A percentile compares a stretch with the other conserved stretches of the same genome.
Evolutionary conservation across 92 coral and sea anemone species (phyloP).

Genomic region (Epizoanthus stellaris): DNA sequence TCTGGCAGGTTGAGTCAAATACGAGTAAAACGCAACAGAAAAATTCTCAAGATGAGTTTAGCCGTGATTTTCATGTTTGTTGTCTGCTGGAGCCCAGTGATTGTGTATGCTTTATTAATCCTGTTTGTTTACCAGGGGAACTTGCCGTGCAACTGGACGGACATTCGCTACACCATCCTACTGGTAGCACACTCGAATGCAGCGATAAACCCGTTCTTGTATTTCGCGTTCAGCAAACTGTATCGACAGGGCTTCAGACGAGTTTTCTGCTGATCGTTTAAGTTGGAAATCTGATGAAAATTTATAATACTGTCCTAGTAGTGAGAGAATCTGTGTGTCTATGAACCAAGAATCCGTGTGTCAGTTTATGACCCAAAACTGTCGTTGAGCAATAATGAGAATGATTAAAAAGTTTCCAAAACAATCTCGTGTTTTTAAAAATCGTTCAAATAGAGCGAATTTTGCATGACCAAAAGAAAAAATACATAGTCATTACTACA

Average conservation of each 20-base stretch:
- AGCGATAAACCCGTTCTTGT: conserved; percentile 25
- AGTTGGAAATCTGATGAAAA: too few relatives aligned
- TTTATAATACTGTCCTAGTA: too few relatives aligned
- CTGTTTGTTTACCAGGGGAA: conserved; percentile 5
- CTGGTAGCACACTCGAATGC: conserved; percentile 28
- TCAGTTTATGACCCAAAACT: too few relatives aligned
- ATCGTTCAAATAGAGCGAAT: too few relatives aligned
- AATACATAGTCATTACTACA: too few relatives aligned
- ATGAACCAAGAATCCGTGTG: too few relatives aligned
- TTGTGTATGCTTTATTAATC: neutral
- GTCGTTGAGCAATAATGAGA: too few relatives aligned
- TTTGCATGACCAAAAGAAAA: too few relatives aligned
- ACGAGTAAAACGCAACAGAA: conserved; percentile 18
- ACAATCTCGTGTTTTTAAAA: too few relatives aligned
- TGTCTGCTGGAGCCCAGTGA: conserved; percentile 29
- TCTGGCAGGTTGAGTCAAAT: neutral
- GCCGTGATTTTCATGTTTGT: conserved; percentile 24
- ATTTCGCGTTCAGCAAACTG: neutral
- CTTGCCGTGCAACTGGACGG: neutral
- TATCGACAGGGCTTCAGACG: conserved; percentile 7
- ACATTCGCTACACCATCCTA: conserved; percentile 6
- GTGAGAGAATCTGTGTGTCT: too few relatives aligned
- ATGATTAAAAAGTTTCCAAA: too few relatives aligned
- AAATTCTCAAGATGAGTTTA: conserved; percentile 12
- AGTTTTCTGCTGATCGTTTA: too few relatives aligned